These are phyloP conservation scores for Labia minor DNA, from an alignment of 2,888 invertebrate genomes.

Conservation along the genomic window DNA sequence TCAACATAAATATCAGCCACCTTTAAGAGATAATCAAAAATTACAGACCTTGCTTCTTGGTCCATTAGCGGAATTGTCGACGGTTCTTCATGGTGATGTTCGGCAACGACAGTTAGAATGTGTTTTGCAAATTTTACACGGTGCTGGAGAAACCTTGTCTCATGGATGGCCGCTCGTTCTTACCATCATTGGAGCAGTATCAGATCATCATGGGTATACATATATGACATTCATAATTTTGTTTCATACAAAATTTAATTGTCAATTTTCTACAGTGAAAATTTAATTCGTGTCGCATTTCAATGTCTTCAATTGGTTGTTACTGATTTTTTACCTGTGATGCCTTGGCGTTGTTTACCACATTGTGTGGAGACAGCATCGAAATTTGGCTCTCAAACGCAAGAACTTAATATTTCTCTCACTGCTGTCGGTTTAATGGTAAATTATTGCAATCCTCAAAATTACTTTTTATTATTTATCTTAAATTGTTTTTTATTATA, in stretches of 20 bases:
- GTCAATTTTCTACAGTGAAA: slow-evolving; percentile 51
- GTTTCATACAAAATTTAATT: slow-evolving; percentile 4
- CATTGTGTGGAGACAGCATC: slow-evolving; percentile 86
- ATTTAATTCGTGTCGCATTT: slow-evolving; percentile 84
- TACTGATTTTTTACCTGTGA: slow-evolving; percentile 84
- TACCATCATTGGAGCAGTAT: slow-evolving; percentile 90
- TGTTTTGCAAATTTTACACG: slow-evolving; percentile 83
- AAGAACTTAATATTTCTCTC: slow-evolving; percentile 92
- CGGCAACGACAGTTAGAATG: slow-evolving; percentile 90
- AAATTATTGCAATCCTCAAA: no score
- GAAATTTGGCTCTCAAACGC: slow-evolving; percentile 90
- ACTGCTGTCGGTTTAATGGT: slow-evolving; percentile 96
- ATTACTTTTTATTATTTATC: no score
- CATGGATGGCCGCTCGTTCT: slow-evolving; percentile 93
- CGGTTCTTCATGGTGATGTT: slow-evolving; percentile 85
- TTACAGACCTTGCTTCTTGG: slow-evolving; percentile 77
- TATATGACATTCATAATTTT: slow-evolving; percentile 20
- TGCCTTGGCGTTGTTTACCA: slow-evolving; percentile 85
- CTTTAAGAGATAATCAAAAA: slow-evolving; percentile 71
- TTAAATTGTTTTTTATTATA: background rate
- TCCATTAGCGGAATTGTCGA: slow-evolving; percentile 83
- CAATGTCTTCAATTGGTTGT: slow-evolving; percentile 91
- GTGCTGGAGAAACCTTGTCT: slow-evolving; percentile 80
- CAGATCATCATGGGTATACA: slow-evolving; percentile 74
- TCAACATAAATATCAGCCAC: slow-evolving; percentile 72